phyloP scores from a whole-genome alignment of 2,113 vertebrate species.

The Pteronura brasiliensis region DNA sequence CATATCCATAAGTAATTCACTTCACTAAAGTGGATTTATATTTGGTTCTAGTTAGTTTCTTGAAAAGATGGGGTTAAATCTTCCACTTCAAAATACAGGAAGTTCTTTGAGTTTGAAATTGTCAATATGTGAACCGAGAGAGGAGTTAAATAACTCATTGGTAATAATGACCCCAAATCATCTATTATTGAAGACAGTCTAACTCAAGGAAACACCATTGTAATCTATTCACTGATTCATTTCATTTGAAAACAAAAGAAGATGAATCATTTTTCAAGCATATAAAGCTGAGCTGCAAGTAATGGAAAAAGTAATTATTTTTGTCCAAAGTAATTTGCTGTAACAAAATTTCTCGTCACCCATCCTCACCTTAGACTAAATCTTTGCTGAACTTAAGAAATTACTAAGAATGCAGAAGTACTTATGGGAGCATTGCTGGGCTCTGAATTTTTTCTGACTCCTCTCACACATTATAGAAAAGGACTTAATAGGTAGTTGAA shows the following conservation, averaged over 20 bases:
- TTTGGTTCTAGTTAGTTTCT: background rate
- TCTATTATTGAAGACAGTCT: background rate
- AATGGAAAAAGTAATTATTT: background rate
- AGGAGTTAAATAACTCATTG: background rate
- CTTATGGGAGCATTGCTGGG: background rate
- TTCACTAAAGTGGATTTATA: background rate
- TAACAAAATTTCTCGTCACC: background rate
- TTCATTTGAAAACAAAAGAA: background rate
- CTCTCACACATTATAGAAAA: background rate
- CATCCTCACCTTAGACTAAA: background rate
- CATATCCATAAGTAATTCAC: background rate
- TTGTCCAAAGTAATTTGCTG: background rate
- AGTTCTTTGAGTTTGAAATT: constrained; percentile 1
- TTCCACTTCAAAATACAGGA: background rate
- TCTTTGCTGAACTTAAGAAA: background rate
- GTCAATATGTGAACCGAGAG: background rate
- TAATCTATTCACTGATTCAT: background rate
- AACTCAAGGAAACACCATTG: background rate
- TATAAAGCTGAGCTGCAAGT: background rate
- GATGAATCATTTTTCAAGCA: background rate
- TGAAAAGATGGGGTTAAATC: background rate
- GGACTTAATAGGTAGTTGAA: background rate
- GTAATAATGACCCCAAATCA: background rate
- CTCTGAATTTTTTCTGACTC: background rate
- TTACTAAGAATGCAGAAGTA: background rate